Evolutionary conservation across 2,888 invertebrate genomes (phyloP), one percentile per base, ranked within the genome.

Genomic region (Hirtodrosophila confusa): DNA sequence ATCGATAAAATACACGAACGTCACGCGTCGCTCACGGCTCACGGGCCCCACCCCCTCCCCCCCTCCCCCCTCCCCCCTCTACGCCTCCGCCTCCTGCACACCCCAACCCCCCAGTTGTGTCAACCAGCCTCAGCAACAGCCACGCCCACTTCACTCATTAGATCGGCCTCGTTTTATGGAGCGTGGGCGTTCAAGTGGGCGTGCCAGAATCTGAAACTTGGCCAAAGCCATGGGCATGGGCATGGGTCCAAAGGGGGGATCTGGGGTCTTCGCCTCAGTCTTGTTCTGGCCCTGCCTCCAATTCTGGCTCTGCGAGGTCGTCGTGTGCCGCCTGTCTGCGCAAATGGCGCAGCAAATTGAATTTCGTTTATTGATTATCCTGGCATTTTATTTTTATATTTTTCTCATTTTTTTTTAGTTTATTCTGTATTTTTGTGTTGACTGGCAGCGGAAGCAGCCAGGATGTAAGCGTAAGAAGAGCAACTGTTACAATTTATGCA

Each of bases 321-420:
- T 29, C 56, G 47, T 36, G 23, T 45, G 43, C 41, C 45, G 45
- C 48, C 58, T 77, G 82, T 71, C 79, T 88, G 83, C 79, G 88
- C 88, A 86, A 88, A 79, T 82, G 87, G 89, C 86, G 85, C 88
- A 89, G 88, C 80, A 89, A 88, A 88, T 84, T 84, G 84, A 84
- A 86, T 84, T 84, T 85, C 87, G 85, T 86, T 85, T 85, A 88
- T 88, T 86, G 87, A 86, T 88, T 85, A 84, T 86, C 85, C 80
- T 86, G 82, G 74, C 76, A 75, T 88, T 87, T 86, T 75, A 80
- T 84, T 87, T 85, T 64, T 51, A 35, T 44, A 12, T 33, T 23
- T 9, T 7, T 10, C 9, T 31, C 3, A 12, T 12, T 41, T 4
- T 53, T 27, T 67, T 76, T 57, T 51, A 57, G 57, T 65, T 70